Conservation (phyloP, 2,888 invertebrate species). For the Macroteleia sp. region DNA sequence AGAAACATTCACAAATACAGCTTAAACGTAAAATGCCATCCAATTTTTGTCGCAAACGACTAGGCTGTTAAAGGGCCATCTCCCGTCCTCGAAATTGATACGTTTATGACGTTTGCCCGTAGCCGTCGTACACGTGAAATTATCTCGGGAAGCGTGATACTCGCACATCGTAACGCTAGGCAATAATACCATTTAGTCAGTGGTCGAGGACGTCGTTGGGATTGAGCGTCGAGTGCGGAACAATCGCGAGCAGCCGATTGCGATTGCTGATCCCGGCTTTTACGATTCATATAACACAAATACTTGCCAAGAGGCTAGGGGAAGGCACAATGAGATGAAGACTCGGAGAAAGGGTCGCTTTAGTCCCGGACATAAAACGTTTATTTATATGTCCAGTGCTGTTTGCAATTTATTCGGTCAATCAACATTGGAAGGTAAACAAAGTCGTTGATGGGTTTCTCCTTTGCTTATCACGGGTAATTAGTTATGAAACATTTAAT, state of each 20-base stretch:
- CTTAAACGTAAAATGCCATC: too few species aligned
- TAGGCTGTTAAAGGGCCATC: slow-evolving; percentile 47
- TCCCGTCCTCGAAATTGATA: slow-evolving; percentile 52
- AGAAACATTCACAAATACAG: too few species aligned
- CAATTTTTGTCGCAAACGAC: slow-evolving; percentile 49
- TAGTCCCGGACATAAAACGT: slow-evolving; percentile 80
- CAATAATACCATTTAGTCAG: slow-evolving; percentile 62
- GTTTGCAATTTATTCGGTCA: slow-evolving; percentile 55
- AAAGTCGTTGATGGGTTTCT: slow-evolving; percentile 4
- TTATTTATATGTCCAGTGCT: slow-evolving; percentile 82
- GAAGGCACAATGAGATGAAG: slow-evolving; percentile 58
- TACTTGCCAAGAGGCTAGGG: slow-evolving; percentile 65
- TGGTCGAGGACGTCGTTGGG: slow-evolving; percentile 59
- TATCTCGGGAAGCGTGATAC: slow-evolving; percentile 51
- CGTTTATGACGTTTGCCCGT: slow-evolving; percentile 57
- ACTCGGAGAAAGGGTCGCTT: slow-evolving; percentile 61
- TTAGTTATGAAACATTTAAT: not conserved
- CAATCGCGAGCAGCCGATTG: slow-evolving; percentile 68
- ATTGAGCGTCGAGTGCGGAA: slow-evolving; percentile 54
- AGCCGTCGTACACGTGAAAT: slow-evolving; percentile 43
- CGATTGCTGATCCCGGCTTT: slow-evolving; percentile 81
- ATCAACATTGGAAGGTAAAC: slow-evolving; percentile 33
- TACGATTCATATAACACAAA: slow-evolving; percentile 83
- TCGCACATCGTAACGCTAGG: slow-evolving; percentile 60
- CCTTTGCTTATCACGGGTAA: not conserved